phyloP scores from a whole-genome alignment of 2,797 vertebrate species.

The Perodicticus potto region DNA sequence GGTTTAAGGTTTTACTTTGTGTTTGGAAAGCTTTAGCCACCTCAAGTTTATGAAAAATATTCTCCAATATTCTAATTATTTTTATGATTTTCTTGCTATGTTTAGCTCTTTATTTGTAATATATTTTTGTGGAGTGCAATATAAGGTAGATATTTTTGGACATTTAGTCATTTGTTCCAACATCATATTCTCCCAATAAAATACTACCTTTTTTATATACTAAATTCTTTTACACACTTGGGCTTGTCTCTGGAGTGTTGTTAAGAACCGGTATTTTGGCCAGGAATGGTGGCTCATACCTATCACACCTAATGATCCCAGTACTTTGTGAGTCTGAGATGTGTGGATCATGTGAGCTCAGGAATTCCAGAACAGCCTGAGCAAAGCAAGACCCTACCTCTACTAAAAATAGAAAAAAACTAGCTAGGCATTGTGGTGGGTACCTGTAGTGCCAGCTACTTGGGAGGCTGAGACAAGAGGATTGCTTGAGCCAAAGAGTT shows the following conservation, averaged over 20 bases:
- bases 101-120: not conserved
- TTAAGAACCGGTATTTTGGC: not conserved
- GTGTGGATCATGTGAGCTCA: too few relatives aligned
- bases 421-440: too few relatives aligned
- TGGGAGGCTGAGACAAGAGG: too few relatives aligned
- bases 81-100: not conserved
- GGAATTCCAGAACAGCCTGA: too few relatives aligned
- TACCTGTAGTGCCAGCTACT: too few relatives aligned
- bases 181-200: not conserved
- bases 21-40: not conserved
- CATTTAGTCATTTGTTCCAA: not conserved
- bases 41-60: not conserved
- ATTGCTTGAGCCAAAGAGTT: too few relatives aligned
- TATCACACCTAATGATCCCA: too few relatives aligned
- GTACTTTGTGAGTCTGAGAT: too few relatives aligned
- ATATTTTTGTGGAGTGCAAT: not conserved
- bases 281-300: too few relatives aligned
- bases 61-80: not conserved
- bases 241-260: not conserved
- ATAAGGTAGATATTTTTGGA: not conserved
- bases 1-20: not conserved
- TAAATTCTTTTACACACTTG: not conserved
- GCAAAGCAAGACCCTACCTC: too few relatives aligned
- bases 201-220: not conserved
- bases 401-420: too few relatives aligned